Conservation (phyloP, 2,797 vertebrate genomes). For the Pristis pectinata region DNA sequence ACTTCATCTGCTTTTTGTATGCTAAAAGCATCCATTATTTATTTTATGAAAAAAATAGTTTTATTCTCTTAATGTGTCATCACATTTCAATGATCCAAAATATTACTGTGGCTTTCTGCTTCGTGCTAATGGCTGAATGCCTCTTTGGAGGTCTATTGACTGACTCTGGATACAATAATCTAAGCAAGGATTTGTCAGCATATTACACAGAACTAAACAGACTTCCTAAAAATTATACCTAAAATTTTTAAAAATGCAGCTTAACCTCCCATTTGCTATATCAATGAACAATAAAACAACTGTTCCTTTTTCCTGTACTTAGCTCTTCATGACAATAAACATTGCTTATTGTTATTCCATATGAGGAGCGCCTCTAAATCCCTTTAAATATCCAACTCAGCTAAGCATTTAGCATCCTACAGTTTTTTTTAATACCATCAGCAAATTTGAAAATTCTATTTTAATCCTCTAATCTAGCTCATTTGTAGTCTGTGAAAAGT, state of each 20-base stretch:
- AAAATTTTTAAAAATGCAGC: too few species aligned
- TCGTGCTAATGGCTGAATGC: not conserved
- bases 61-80: conserved; percentile 4
- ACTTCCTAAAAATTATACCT: not conserved
- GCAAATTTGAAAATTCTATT: conserved; percentile 14
- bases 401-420: conserved; percentile 1
- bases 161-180: not conserved
- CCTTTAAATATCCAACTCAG: not conserved
- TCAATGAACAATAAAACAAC: not conserved
- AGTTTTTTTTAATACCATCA: not conserved
- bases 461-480: conserved; percentile 29
- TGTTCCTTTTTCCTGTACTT: not conserved
- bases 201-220: not conserved
- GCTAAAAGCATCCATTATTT: not conserved
- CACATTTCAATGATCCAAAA: conserved; percentile 6
- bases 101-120: not conserved
- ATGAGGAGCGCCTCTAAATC: not conserved
- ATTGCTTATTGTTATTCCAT: not conserved
- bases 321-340: not conserved
- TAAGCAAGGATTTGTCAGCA: not conserved
- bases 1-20: not conserved
- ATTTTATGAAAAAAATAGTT: not conserved
- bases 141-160: not conserved
- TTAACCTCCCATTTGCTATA: not conserved
- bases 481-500: not conserved